These are phyloP conservation scores for Geotrupes spiniger DNA, from an alignment of 2,888 invertebrate genomes.

Conservation along the genomic window DNA sequence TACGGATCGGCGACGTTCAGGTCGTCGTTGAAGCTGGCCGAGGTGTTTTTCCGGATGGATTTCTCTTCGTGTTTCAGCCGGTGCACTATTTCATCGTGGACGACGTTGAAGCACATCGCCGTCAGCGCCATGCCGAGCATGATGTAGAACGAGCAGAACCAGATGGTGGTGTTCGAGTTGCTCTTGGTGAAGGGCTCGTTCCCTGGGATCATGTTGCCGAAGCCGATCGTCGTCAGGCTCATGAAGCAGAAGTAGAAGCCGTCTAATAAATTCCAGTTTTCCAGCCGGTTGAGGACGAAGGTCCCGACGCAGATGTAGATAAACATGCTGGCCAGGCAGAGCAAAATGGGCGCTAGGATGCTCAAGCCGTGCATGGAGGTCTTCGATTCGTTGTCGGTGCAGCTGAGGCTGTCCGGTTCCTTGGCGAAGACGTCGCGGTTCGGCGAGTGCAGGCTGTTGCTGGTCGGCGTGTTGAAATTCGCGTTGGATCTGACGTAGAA, in stretches of 20 bases:
- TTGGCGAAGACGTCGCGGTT: slow-evolving; percentile 54
- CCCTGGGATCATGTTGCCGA: slow-evolving; percentile 82
- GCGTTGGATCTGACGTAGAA: slow-evolving; percentile 61
- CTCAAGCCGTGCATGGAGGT: slow-evolving; percentile 74
- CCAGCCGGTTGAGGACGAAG: slow-evolving; percentile 81
- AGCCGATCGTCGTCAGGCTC: slow-evolving; percentile 89
- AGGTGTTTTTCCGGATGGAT: slow-evolving; percentile 61
- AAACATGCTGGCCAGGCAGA: slow-evolving; percentile 87
- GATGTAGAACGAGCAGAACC: slow-evolving; percentile 87
- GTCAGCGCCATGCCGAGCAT: slow-evolving; percentile 84
- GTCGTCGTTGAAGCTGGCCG: slow-evolving; percentile 61
- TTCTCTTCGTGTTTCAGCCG: slow-evolving; percentile 65
- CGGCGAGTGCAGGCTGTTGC: slow-evolving; percentile 54
- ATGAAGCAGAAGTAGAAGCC: slow-evolving; percentile 95
- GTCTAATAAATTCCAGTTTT: slow-evolving; percentile 87
- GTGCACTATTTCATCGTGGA: slow-evolving; percentile 85
- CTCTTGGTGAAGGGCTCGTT: slow-evolving; percentile 56
- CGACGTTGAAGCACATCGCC: slow-evolving; percentile 88
- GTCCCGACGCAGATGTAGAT: slow-evolving; percentile 90
- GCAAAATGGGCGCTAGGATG: slow-evolving; percentile 83
- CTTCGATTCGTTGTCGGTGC: slow-evolving; percentile 68
- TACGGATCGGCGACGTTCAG: slow-evolving; percentile 60
- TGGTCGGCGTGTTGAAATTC: slow-evolving; percentile 34
- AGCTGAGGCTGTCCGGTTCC: slow-evolving; percentile 65
- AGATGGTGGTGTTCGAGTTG: slow-evolving; percentile 70